Conservation (phyloP, 2,797 vertebrate genomes). For the Vipera latastei region DNA sequence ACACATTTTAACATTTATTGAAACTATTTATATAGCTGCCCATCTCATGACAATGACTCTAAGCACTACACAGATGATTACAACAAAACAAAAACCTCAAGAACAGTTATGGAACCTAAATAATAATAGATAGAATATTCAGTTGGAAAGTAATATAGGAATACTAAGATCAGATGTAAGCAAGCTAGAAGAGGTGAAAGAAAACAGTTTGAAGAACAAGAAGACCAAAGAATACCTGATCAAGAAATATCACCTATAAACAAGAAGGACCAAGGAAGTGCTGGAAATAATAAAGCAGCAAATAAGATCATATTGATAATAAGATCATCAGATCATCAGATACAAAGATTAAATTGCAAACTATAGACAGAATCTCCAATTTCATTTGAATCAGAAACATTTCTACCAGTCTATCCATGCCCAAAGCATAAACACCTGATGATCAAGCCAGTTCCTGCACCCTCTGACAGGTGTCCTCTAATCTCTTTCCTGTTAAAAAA, state of each 20-base stretch:
- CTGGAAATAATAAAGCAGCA: background rate
- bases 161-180: background rate
- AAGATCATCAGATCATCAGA: background rate
- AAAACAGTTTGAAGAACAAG: background rate
- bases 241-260: background rate
- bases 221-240: background rate
- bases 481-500: background rate
- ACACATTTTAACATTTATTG: background rate
- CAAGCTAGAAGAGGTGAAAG: background rate
- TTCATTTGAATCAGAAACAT: background rate
- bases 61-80: background rate
- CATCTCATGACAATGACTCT: background rate
- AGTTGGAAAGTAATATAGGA: background rate
- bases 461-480: background rate
- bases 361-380: background rate
- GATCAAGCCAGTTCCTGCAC: background rate
- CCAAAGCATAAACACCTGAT: background rate
- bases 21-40: background rate
- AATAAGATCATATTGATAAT: background rate
- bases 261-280: background rate
- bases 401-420: background rate
- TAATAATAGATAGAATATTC: background rate
- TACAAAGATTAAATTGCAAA: background rate
- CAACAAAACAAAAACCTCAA: background rate
- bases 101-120: background rate